Conservation (phyloP, 2,888 invertebrate genomes). For the Sarcophaga subvicina region DNA sequence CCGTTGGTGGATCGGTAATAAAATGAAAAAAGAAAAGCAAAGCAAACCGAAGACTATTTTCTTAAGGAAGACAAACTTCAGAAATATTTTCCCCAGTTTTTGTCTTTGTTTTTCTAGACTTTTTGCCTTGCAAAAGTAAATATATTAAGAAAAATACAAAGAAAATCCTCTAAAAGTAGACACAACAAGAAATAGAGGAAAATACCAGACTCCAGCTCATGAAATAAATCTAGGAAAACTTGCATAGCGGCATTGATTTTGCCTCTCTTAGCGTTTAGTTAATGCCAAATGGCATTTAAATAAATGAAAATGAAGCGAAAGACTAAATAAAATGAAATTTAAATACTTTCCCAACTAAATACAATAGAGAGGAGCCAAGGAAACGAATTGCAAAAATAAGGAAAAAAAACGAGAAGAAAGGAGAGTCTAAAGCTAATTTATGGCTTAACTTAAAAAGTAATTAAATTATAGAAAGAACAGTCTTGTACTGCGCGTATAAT, state of each 20-base stretch:
- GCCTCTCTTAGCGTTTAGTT: conserved; percentile 28
- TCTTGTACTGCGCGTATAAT: not conserved
- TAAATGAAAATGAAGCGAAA: conserved; percentile 37
- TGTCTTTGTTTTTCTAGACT: not conserved
- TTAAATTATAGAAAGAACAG: conserved; percentile 59
- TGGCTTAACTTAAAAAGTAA: conserved; percentile 70
- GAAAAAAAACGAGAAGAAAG: not conserved
- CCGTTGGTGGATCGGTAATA: not conserved
- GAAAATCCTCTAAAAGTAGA: not conserved
- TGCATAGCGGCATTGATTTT: conserved; percentile 48
- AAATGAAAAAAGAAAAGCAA: not conserved
- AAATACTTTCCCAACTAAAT: conserved; percentile 50
- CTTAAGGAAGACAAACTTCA: conserved; percentile 22
- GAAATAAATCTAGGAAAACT: not conserved
- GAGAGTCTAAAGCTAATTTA: conserved; percentile 60
- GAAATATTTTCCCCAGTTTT: not conserved
- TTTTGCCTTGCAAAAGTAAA: conserved; percentile 16
- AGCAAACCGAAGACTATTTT: conserved; percentile 4
- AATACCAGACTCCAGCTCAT: not conserved
- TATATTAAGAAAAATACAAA: conserved; percentile 3
- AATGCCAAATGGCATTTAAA: conserved; percentile 50
- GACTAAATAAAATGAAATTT: conserved; percentile 42
- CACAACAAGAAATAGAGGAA: not conserved
- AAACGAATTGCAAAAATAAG: not conserved
- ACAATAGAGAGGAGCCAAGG: not conserved